Evolutionary conservation across 1,140 invertebrate genomes (phyloP), one percentile per base, ranked within the genome.

Genomic region (Mizuhopecten yessoensis): DNA sequence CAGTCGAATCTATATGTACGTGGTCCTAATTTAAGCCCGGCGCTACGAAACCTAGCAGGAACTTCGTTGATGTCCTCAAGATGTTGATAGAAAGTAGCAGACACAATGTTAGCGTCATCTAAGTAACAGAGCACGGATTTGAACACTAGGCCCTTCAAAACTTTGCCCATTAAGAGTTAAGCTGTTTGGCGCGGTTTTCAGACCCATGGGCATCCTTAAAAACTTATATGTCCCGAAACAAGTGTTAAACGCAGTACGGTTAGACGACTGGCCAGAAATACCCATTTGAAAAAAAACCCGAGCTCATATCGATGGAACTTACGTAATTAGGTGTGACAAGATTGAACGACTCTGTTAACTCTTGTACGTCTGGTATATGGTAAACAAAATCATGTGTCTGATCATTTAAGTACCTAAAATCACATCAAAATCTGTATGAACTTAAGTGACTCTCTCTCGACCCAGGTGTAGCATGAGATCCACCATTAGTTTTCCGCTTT

Each of bases 141-240:
- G 86, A 87, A 90, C 23, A 20, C 13, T 7, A 86, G 75, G 11
- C 57, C 89, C 7, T 90, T 86, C 34, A 90, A 86, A 23, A 90
- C 42, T 33, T 90, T 89, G 49, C 75, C 88, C 88, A 89, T 89
- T 0, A 89, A 45, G 0, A 89, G n/a, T 33, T 89, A 89, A 88
- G 87, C 34, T 36, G 36, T 88, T 88, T 36, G 89, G 89, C 0
- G 75, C 33, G 9, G 34, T 86, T 90, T 86, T 36, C 33, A 39
- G 34, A 29, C 57, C 86, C 89, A 90, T 90, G 7, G 89, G 89
- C 2, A 90, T 29, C 20, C 89, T 86, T 9, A n/a, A 9, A 33
- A 90, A 90, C n/a, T 90, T 90, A 15, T 34, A 90, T 3, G 89
- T 90, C 0, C 89, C 89, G 57, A 86, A 90, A 86, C 33, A 45